phyloP scores from a whole-genome alignment of 2,113 vertebrate genomes.

The Lamprotornis superbus region DNA sequence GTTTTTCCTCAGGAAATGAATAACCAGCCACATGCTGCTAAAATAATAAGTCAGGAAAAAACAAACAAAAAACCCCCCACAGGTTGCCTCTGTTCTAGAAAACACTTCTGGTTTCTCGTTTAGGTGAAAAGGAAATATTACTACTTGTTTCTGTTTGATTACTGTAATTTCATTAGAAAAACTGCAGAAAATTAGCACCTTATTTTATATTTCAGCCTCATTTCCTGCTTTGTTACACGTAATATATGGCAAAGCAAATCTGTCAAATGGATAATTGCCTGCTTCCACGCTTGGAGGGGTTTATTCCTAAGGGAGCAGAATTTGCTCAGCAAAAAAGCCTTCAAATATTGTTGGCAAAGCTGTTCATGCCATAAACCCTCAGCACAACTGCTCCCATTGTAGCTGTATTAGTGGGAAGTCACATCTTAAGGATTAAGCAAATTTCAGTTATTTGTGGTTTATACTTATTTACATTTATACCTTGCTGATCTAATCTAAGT shows the following conservation, averaged over 20 bases:
- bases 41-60: conserved; percentile 30
- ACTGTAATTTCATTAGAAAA: neutral
- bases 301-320: neutral
- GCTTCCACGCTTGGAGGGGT: neutral
- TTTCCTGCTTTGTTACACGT: neutral
- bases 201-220: neutral
- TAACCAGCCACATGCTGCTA: conserved; percentile 51
- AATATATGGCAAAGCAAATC: neutral
- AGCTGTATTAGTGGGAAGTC: neutral
- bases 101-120: neutral
- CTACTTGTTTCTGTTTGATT: neutral
- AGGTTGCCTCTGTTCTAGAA: conserved; percentile 26
- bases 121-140: neutral
- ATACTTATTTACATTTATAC: neutral
- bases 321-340: neutral
- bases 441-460: neutral
- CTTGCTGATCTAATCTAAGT: neutral
- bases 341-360: neutral
- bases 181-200: neutral
- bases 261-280: neutral
- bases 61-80: neutral
- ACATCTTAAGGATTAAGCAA: neutral
- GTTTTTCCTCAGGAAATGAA: conserved; percentile 54
- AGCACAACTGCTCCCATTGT: neutral
- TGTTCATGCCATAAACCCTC: neutral